phyloP scores from a whole-genome alignment of 2,888 invertebrate species.

The Lordiphosa andalusiaca region DNA sequence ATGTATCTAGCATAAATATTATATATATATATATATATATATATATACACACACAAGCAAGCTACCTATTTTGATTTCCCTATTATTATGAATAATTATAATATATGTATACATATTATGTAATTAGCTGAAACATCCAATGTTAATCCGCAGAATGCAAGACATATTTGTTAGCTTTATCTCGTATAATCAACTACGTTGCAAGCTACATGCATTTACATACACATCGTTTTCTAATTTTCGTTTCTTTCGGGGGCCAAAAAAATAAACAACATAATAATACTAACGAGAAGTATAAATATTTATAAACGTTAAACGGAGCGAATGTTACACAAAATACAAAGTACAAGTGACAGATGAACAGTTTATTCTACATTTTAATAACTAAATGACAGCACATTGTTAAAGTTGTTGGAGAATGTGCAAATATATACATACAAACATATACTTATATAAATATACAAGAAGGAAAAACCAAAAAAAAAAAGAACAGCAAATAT shows the following conservation, averaged over 20 bases:
- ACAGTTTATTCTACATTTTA: conserved; percentile 31
- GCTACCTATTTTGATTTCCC: conserved; percentile 39
- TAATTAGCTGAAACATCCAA: conserved; percentile 47
- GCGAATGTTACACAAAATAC: conserved; percentile 45
- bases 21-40: conserved; percentile 39
- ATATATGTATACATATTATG: conserved; percentile 26
- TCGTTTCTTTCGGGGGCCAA: conserved; percentile 80
- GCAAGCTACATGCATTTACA: conserved; percentile 52
- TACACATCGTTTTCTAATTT: conserved; percentile 44
- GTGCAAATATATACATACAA: conserved; percentile 35
- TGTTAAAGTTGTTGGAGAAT: conserved; percentile 78
- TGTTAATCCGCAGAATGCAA: conserved; percentile 44
- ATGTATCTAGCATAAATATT: conserved; percentile 50
- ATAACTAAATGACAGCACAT: conserved; percentile 48
- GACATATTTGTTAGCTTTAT: conserved; percentile 29
- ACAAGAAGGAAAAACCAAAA: not conserved
- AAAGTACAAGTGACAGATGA: conserved; percentile 46
- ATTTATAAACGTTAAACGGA: conserved; percentile 34
- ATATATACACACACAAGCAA: conserved; percentile 19
- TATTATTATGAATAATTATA: conserved; percentile 5
- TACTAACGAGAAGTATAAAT: conserved; percentile 16
- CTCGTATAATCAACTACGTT: conserved; percentile 21
- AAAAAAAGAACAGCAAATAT: not conserved
- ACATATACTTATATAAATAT: conserved; percentile 12
- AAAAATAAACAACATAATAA: conserved; percentile 51